These are phyloP conservation scores for Nezara viridula DNA, from an alignment of 2,888 invertebrate genomes.

Conservation along the genomic window DNA sequence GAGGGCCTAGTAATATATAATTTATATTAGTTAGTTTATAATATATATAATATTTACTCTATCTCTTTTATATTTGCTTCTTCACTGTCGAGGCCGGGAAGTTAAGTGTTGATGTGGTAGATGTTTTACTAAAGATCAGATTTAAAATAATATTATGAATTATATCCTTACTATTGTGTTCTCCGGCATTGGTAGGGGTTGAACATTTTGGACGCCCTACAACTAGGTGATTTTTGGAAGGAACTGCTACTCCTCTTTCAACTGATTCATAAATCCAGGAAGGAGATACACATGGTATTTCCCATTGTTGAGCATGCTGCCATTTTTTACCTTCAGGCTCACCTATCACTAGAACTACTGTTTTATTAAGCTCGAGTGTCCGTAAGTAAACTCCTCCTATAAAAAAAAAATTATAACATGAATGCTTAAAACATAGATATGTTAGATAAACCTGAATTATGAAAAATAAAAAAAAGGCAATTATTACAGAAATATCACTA, in stretches of 20 bases:
- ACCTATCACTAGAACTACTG: constrained; percentile 73
- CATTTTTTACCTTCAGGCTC: constrained; percentile 80
- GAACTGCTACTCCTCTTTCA: constrained; percentile 78
- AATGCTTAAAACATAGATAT: background rate
- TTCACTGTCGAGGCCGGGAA: no score
- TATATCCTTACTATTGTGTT: constrained; percentile 41
- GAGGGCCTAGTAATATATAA: no score
- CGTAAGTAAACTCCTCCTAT: constrained; percentile 75
- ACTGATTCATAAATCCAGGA: constrained; percentile 88
- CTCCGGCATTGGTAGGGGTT: constrained; percentile 73
- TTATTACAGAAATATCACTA: constrained; percentile 42
- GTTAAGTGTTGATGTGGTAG: no score
- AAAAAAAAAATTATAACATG: constrained; percentile 63
- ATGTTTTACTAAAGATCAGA: no score
- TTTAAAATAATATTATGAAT: background rate
- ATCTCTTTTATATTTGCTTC: no score
- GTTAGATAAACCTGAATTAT: background rate
- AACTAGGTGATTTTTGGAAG: constrained; percentile 74
- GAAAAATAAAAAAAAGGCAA: constrained; percentile 9
- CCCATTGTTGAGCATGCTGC: constrained; percentile 73
- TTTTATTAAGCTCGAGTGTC: constrained; percentile 71
- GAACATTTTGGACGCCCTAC: constrained; percentile 75
- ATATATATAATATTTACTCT: no score
- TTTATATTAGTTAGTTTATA: no score
- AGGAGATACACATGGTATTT: constrained; percentile 79